These are phyloP conservation scores for Ptychochromis oligacanthus DNA, from an alignment of 2,113 vertebrate genomes.

Conservation along the genomic window DNA sequence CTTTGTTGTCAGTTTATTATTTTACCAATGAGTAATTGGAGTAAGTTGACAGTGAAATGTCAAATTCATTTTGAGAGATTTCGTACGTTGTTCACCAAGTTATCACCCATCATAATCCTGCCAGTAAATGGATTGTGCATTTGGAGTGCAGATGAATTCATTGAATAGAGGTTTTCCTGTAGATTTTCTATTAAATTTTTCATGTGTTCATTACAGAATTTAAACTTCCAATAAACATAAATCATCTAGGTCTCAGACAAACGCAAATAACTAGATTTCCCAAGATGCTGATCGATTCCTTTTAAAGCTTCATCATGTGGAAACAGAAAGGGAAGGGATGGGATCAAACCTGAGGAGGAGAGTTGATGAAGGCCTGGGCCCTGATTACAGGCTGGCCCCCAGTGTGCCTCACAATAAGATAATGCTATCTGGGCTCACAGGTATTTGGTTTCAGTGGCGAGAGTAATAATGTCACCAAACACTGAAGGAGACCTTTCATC, in stretches of 20 bases:
- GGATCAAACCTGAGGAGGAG: constrained; percentile 60
- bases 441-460: constrained; percentile 78
- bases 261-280: not conserved
- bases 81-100: not conserved
- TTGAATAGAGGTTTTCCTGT: constrained; percentile 2
- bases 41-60: constrained; percentile 11
- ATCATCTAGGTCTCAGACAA: not conserved
- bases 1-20: not conserved
- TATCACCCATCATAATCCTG: not conserved
- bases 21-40: constrained; percentile 2
- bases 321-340: constrained; percentile 19
- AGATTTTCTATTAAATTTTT: constrained; percentile 4
- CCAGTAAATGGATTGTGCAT: not conserved
- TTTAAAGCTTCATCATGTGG: constrained; percentile 25
- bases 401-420: constrained; percentile 70
- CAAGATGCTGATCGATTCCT: not conserved
- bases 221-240: not conserved
- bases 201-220: not conserved
- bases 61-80: constrained; percentile 27
- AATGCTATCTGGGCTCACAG: constrained; percentile 76
- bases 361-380: constrained; percentile 57
- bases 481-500: constrained; percentile 78
- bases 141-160: not conserved
- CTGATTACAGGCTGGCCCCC: constrained; percentile 72
- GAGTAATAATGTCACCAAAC: constrained; percentile 78